These are phyloP conservation scores for Diplogasteroides magnus DNA, from an alignment of 1,140 invertebrate genomes.

Conservation along the genomic window DNA sequence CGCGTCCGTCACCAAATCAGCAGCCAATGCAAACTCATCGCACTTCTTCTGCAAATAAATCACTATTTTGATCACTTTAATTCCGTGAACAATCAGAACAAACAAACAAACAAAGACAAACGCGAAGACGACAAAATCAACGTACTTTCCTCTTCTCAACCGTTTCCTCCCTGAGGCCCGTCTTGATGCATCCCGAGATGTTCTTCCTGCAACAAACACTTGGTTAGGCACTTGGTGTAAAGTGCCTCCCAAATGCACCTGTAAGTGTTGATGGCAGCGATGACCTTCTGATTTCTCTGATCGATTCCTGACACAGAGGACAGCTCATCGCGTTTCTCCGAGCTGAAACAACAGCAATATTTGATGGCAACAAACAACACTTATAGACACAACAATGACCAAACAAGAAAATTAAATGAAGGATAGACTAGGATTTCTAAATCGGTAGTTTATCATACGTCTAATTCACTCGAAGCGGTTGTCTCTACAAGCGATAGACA, in stretches of 20 bases:
- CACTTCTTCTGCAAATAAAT: slow-evolving; percentile 24
- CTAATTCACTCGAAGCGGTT: no score
- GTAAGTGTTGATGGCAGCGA: neutral
- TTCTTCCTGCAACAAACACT: slow-evolving; percentile 20
- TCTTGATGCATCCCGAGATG: slow-evolving; percentile 11
- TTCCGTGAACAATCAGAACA: neutral
- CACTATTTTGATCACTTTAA: neutral
- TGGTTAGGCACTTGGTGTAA: neutral
- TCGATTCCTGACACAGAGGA: neutral
- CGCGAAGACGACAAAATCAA: neutral
- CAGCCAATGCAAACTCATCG: slow-evolving; percentile 14
- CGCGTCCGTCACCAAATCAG: slow-evolving; percentile 9
- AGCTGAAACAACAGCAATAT: neutral
- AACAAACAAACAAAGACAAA: neutral
- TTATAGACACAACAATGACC: no score
- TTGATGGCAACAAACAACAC: no score
- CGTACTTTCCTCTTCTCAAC: slow-evolving; percentile 24
- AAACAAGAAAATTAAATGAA: no score
- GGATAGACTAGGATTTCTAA: no score
- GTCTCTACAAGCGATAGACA: no score
- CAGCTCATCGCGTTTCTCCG: neutral
- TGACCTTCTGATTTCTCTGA: neutral
- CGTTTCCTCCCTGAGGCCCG: slow-evolving; percentile 27
- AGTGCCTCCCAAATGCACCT: neutral
- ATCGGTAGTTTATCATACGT: no score